phyloP scores from a whole-genome alignment of 2,113 vertebrate genomes.

The Sturnira hondurensis region DNA sequence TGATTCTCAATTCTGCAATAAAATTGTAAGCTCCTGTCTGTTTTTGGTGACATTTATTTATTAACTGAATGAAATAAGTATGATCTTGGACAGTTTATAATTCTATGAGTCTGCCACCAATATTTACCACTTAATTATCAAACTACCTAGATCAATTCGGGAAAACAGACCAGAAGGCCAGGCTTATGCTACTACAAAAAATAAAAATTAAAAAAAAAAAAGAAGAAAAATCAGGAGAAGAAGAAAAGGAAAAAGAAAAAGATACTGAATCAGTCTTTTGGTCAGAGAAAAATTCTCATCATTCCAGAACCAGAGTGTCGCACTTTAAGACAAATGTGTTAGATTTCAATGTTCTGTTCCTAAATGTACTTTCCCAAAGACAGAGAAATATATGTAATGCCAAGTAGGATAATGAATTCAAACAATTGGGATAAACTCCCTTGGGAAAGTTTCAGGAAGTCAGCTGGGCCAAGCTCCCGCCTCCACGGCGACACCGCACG shows the following conservation, averaged over 20 bases:
- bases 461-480: neutral
- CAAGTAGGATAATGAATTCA: neutral
- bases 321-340: constrained; percentile 1
- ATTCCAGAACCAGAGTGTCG: constrained; percentile 32
- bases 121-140: neutral
- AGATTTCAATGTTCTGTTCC: constrained; percentile 39
- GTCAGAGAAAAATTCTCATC: neutral
- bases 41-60: constrained; percentile 14
- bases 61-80: neutral
- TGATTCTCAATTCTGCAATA: neutral
- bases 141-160: constrained; percentile 14
- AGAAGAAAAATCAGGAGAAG: neutral
- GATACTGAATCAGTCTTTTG: neutral
- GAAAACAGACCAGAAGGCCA: constrained; percentile 24
- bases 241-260: neutral
- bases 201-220: neutral
- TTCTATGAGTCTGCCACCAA: neutral
- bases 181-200: neutral
- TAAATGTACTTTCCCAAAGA: constrained; percentile 11
- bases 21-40: neutral
- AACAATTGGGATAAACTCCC: neutral
- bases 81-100: neutral
- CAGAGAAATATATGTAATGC: neutral
- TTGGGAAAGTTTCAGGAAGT: neutral
- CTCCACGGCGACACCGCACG: neutral